Conservation (phyloP, 2,888 invertebrate species). For the Sinelater perroti region DNA sequence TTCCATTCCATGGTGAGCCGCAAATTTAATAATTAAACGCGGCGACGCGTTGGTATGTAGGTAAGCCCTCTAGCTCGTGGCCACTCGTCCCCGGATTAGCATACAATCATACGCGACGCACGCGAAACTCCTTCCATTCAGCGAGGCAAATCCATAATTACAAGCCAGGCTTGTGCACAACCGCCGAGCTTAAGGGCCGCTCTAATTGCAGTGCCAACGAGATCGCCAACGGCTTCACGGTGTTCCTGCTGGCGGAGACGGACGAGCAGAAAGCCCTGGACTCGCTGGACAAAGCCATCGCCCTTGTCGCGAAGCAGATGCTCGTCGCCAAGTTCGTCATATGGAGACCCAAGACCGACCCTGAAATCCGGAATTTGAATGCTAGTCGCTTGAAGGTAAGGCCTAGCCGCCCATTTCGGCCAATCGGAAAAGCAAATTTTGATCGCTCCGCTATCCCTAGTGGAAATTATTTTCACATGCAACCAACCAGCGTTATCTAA, state of each 20-base stretch:
- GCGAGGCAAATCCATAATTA: slow-evolving; percentile 42
- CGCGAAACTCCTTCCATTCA: slow-evolving; percentile 33
- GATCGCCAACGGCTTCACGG: slow-evolving; percentile 62
- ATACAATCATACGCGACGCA: slow-evolving; percentile 38
- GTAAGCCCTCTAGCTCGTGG: slow-evolving; percentile 16
- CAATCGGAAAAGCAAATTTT: no score
- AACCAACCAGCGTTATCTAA: no score
- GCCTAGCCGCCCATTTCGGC: no score
- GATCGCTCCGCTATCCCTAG: no score
- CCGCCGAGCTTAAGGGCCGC: not conserved
- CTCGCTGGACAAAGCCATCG: slow-evolving; percentile 63
- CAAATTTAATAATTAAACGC: not conserved
- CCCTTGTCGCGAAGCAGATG: slow-evolving; percentile 59
- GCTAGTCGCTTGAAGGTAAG: slow-evolving; percentile 58
- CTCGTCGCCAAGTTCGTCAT: slow-evolving; percentile 54
- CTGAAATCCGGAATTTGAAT: slow-evolving; percentile 42
- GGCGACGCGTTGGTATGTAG: no score
- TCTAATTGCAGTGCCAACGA: slow-evolving; percentile 57
- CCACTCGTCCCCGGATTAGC: slow-evolving; percentile 38
- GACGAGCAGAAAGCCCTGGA: slow-evolving; percentile 61
- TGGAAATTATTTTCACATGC: no score
- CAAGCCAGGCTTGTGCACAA: slow-evolving; percentile 34
- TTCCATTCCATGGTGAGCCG: slow-evolving; percentile 74
- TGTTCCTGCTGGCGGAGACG: slow-evolving; percentile 63
- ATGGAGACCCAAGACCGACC: slow-evolving; percentile 54